Evolutionary conservation across 2,888 invertebrate genomes (phyloP), one percentile per base, ranked within the genome.

Genomic region (Athetis lepigone): DNA sequence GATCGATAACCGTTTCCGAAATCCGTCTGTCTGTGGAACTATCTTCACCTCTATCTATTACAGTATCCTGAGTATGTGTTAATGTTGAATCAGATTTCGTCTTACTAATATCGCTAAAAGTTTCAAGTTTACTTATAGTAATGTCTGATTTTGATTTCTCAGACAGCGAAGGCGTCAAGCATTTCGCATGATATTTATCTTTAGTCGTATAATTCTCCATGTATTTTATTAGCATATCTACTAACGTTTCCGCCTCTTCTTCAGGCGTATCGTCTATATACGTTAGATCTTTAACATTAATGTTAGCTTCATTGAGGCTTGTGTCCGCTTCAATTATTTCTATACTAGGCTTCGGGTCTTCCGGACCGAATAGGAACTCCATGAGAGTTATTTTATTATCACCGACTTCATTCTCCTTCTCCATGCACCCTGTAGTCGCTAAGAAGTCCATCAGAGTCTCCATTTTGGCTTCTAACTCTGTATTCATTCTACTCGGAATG

Each of bases 241-340:
- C 95, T 70, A 95, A 63, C 0, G 91, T 92, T 33, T 92, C 94
- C 13, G 88, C 90, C 0, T 95, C 93, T 65, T 93, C 93, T 0
- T 88, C 90, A 0, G 95, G 95, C 0, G 94, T 92, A 67, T 95
- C 95, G 40, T 95, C 95, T 5, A 95, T 95, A 64, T 86, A 95
- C 0, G 88, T 81, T 0, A 95, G 76, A 74, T 92, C 90, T 78
- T 90, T 90, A 0, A 93, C 89, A 58, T 95, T 94, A 1, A 93
- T 86, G 78, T 90, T 90, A 1, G 92, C 88, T 69, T 92, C 92
- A 1, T 92, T 91, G 2, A 95, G 67, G 54, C 90, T 86, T 79
- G 84, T 82, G 45, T 85, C 85, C 0, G 85, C 78, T 68, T 91
- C 81, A 39, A 87, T 87, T 1, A 90, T 85, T 81, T 92, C 90